Evolutionary conservation across 92 coral and sea anemone genomes (phyloP), one percentile per base, ranked within the genome.

Genomic region (Micromussa lordhowensis): DNA sequence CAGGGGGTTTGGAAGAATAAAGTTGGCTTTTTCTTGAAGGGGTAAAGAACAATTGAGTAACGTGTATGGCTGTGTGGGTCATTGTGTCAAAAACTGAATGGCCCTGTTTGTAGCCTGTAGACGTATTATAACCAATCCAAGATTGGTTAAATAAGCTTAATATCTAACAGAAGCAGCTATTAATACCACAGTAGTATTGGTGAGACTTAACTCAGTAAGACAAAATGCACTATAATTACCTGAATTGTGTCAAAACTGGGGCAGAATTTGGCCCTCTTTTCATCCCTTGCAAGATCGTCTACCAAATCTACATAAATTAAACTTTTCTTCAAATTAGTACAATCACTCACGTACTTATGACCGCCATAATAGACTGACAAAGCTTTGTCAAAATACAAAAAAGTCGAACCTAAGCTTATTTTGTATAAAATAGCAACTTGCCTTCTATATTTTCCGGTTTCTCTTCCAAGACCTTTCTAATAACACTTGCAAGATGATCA

Each of bases 191-290:
- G 51, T 44, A 44, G 51, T 9, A 7, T 9, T 44, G 51, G 51
- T 44, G 12, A 44, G 51, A 44, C 51, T 0, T 34, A 71, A 31
- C 34, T 30, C 75, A 70, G 21, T 30, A 9, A 4, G 75, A 17
- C 38, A 32, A 29, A 24, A n/a, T 69, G 49, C 36, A 31, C 24
- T 14, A 35, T 22, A 22, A 28, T 75, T 93, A 98, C 99, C 95
- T 98, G 98, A 80, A 98, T 91, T 55, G 99, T 92, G 80, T 98
- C 99, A 70, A 94, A 92, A 64, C 79, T 81, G 49, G 98, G 99
- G 29, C 89, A 90, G 86, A 98, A 98, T 68, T 92, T 92, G 54
- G 98, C 95, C 83, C 98, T 93, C 88, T 94, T 98, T 83, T 90
- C 96, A 76, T 98, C 99, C 78, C 98, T 90, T 57, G 95, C 92